Evolutionary conservation across 2,888 invertebrate species (phyloP), one percentile per base, ranked within the genome.

Genomic region (Tanytarsus gracilentus): DNA sequence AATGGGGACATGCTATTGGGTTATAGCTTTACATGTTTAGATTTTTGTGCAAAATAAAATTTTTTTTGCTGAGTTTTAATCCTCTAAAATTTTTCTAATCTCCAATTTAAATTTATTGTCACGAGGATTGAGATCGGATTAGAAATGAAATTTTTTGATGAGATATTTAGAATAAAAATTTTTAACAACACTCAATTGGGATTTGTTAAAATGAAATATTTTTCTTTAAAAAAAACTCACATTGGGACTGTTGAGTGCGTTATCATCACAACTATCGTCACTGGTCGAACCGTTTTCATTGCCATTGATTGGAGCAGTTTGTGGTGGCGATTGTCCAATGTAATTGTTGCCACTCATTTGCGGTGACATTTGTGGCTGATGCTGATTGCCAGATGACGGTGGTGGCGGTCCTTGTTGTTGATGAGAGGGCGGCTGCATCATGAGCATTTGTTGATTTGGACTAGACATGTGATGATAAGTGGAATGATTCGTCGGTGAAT

Each of bases 221-320:
- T 29, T 29, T 29, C 7, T 7, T 7, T 16, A 44, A 14, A 11
- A 11, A 23, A 8, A 9, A 58, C 44, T 58, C 21, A 48, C 44
- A 44, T 58, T 77, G 62, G 77, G 76, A 66, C 77, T 77, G 71
- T 86, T 55, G 25, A 55, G 79, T 63, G 77, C 76, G 72, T 85
- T 86, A 70, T 91, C 90, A 70, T 91, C 90, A 74, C 91, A 90
- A 66, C 89, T 89, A 70, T 90, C 90, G 72, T 90, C 90, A 72
- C 88, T 88, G 30, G 89, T 90, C 53, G 86, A 86, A 18, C 76
- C 76, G 64, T 80, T 80, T 67, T 79, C 79, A 60, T 78, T 76
- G 23, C 76, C 74, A 36, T 75, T 75, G 9, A 78, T 76, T 29
- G 79, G 77, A 66, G 77, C 78, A 29, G 83, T 84, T 63, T 83